phyloP scores from a whole-genome alignment of 2,797 vertebrate species.

The Pangasius macronema region DNA sequence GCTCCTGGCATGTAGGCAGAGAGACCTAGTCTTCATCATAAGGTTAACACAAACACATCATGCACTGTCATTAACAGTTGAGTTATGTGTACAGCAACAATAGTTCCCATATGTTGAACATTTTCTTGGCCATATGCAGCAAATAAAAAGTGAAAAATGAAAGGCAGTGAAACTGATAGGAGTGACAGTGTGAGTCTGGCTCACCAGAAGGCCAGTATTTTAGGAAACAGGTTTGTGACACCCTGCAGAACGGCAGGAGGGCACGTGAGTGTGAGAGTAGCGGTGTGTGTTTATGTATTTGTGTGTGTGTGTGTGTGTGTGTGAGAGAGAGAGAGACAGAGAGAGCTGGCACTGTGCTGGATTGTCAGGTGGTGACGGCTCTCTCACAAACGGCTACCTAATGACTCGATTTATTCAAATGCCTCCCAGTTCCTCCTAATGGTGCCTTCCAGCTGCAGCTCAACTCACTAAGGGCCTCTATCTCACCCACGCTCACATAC shows the following conservation, averaged over 20 bases:
- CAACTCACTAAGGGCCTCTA: conserved; percentile 73
- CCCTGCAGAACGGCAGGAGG: conserved; percentile 61
- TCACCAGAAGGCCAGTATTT: conserved; percentile 63
- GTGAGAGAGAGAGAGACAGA: conserved; percentile 8
- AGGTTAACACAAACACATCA: conserved; percentile 54
- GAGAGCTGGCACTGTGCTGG: conserved; percentile 43
- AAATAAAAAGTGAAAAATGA: conserved; percentile 52
- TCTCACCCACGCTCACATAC: conserved; percentile 49
- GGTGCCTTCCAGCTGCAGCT: conserved; percentile 88
- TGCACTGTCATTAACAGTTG: conserved; percentile 49
- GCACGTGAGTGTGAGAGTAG: conserved; percentile 32
- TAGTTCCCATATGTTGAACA: conserved; percentile 56
- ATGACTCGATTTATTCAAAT: conserved; percentile 89
- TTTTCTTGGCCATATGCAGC: conserved; percentile 56
- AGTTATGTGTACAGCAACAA: conserved; percentile 41
- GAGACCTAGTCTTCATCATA: conserved; percentile 33
- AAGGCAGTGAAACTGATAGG: conserved; percentile 57
- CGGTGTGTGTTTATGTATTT: neutral
- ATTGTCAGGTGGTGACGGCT: conserved; percentile 88
- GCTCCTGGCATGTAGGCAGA: conserved; percentile 25
- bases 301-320: neutral
- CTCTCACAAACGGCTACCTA: conserved; percentile 90
- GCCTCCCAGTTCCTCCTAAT: conserved; percentile 84
- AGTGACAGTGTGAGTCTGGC: conserved; percentile 62
- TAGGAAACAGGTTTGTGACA: conserved; percentile 61